Evolutionary conservation across 2,113 vertebrate species (phyloP).

Genomic region (Bos indicus): DNA sequence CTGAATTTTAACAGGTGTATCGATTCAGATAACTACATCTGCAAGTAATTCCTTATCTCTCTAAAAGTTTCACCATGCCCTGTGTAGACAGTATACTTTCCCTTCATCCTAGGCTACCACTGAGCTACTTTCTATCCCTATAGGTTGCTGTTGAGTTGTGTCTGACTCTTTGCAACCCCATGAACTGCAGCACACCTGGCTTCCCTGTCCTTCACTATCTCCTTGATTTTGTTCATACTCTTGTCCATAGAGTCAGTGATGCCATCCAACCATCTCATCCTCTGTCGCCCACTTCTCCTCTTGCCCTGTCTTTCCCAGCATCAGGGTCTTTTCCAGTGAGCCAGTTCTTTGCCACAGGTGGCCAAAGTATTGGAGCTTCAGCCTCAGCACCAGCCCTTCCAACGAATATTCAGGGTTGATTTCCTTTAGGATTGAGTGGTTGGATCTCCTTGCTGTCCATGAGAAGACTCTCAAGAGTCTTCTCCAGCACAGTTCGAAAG

Average conservation of each 20-base stretch:
- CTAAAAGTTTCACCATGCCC: background rate
- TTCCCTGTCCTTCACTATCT: background rate
- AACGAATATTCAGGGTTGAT: background rate
- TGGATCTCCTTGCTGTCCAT: background rate
- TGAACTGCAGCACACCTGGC: background rate
- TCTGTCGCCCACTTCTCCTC: background rate
- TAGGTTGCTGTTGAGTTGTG: background rate
- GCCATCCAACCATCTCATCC: background rate
- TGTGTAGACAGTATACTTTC: background rate
- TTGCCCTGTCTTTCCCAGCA: background rate
- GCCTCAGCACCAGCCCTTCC: background rate
- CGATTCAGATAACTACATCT: background rate
- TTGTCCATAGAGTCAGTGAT: background rate
- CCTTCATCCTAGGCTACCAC: background rate
- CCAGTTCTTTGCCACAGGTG: background rate
- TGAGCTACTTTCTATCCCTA: background rate
- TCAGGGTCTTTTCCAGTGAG: background rate
- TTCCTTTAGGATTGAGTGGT: background rate
- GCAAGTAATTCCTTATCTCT: background rate
- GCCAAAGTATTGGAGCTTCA: background rate
- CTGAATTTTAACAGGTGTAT: constrained; percentile 6
- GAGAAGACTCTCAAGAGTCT: background rate
- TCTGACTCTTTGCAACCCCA: background rate
- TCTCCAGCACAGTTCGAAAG: background rate
- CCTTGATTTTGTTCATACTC: background rate